Conservation (phyloP, 1,140 invertebrate genomes). For the Magallana ariakensis region DNA sequence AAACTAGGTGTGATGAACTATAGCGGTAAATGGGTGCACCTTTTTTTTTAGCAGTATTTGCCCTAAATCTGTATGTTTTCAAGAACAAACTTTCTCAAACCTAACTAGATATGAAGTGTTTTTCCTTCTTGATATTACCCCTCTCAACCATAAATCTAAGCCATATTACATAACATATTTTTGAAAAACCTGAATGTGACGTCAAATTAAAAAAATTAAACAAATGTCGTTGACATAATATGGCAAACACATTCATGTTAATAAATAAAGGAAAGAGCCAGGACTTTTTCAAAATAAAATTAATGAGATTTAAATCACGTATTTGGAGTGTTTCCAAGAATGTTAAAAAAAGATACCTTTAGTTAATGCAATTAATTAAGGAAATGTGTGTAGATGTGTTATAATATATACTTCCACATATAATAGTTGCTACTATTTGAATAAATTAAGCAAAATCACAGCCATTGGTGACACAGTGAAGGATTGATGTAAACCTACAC, state of each 20-base stretch:
- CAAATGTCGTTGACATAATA: background rate
- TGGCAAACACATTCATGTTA: background rate
- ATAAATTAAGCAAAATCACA: background rate
- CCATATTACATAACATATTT: conserved; percentile 8
- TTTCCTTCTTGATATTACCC: no score
- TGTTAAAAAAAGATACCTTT: background rate
- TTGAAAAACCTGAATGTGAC: conserved; percentile 11
- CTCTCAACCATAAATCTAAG: background rate
- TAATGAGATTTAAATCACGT: background rate
- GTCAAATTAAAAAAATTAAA: conserved; percentile 23
- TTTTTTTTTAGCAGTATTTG: conserved; percentile 21
- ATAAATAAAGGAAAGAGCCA: no score
- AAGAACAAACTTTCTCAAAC: no score
- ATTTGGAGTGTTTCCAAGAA: conserved; percentile 13
- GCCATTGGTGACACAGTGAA: background rate
- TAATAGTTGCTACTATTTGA: conserved; percentile 4
- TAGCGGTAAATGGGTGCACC: conserved; percentile 24
- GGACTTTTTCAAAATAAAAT: no score
- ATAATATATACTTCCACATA: background rate
- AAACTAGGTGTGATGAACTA: conserved; percentile 36
- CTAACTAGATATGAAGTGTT: no score
- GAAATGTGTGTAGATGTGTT: background rate
- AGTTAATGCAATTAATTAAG: background rate
- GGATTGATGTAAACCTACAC: background rate
- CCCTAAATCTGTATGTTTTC: background rate